phyloP scores from a whole-genome alignment of 2,113 vertebrate species.

The Malurus elegans region DNA sequence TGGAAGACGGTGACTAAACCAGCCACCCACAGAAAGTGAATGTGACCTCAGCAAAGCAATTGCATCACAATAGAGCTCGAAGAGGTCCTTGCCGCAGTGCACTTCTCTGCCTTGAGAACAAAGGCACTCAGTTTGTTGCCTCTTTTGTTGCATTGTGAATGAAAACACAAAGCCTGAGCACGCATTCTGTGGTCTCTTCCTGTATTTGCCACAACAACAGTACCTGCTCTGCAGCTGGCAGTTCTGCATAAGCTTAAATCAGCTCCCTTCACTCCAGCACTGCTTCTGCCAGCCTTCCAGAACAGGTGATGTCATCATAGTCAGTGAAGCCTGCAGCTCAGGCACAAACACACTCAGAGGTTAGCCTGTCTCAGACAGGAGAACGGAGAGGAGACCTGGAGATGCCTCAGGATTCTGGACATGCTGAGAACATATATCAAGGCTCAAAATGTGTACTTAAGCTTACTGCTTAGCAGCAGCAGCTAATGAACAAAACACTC shows the following conservation, averaged over 20 bases:
- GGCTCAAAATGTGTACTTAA: accelerated
- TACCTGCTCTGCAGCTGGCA: not conserved
- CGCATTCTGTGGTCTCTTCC: not conserved
- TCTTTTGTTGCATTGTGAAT: not conserved
- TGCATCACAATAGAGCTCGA: not conserved
- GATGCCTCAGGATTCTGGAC: not conserved
- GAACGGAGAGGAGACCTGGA: not conserved
- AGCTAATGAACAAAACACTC: not conserved
- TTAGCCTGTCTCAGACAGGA: not conserved
- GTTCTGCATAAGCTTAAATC: not conserved
- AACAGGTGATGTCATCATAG: not conserved
- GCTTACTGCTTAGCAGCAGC: not conserved
- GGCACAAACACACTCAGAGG: not conserved
- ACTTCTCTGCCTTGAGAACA: not conserved
- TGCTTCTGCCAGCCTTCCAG: not conserved
- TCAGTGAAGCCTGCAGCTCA: not conserved
- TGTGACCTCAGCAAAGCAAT: not conserved
- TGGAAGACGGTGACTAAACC: not conserved
- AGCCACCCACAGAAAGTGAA: not conserved
- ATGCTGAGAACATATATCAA: not conserved
- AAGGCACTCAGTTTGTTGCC: not conserved
- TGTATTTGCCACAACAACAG: not conserved
- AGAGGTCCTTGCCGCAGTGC: not conserved
- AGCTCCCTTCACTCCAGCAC: not conserved
- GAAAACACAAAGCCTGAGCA: not conserved